phyloP scores from a whole-genome alignment of 2,113 vertebrate species.

The Neotoma lepida region DNA sequence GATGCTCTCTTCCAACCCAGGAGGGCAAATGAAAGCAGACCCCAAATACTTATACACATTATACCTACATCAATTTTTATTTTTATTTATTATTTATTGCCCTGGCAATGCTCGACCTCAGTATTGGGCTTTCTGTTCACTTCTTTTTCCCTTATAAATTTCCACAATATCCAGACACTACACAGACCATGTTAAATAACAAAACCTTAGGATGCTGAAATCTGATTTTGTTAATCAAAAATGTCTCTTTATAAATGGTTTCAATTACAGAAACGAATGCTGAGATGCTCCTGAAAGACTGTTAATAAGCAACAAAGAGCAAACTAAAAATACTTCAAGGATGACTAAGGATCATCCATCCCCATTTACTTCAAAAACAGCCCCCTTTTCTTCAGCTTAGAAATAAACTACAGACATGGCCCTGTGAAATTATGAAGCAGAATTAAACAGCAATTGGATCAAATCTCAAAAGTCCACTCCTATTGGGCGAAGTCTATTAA shows the following conservation, averaged over 20 bases:
- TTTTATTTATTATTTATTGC: background rate
- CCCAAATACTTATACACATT: background rate
- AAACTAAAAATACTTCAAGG: slow-evolving; percentile 29
- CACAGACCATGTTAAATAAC: background rate
- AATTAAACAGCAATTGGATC: slow-evolving; percentile 15
- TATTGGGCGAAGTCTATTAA: background rate
- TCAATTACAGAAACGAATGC: slow-evolving; percentile 42
- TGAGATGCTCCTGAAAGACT: background rate
- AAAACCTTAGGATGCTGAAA: slow-evolving; percentile 37
- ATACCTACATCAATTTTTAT: background rate
- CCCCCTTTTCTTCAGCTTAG: slow-evolving; percentile 15
- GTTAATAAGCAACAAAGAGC: slow-evolving; percentile 6
- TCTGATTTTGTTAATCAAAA: slow-evolving; percentile 30
- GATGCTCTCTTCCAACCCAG: background rate
- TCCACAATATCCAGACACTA: background rate
- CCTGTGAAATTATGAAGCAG: slow-evolving; percentile 18
- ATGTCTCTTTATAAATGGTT: background rate
- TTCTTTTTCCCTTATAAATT: background rate
- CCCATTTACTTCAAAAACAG: slow-evolving; percentile 46
- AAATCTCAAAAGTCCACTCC: background rate
- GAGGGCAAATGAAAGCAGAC: background rate
- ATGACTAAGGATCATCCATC: slow-evolving; percentile 29
- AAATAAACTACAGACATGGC: background rate
- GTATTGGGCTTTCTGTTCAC: background rate
- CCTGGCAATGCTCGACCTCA: background rate